Evolutionary conservation across 2,888 invertebrate species (phyloP).

Genomic region (Spisula subtruncata): DNA sequence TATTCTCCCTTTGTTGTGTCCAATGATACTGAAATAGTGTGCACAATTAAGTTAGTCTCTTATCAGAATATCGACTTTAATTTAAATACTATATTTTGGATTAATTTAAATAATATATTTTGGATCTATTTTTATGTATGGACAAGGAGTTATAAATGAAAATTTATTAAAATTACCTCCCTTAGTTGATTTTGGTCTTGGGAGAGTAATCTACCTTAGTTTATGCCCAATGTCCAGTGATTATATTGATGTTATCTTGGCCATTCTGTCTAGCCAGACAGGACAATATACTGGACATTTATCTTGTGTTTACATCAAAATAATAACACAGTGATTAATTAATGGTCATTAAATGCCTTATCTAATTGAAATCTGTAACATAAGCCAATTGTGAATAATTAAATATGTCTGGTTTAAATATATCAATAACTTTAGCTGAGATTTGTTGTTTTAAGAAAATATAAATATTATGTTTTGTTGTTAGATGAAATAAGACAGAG

Average conservation of each 20-base stretch:
- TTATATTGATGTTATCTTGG: slow-evolving; percentile 7
- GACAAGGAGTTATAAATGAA: too few species aligned
- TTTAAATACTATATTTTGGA: too few species aligned
- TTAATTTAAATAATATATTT: too few species aligned
- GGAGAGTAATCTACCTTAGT: not conserved
- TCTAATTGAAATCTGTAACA: slow-evolving; percentile 10
- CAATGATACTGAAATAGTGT: too few species aligned
- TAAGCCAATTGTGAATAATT: slow-evolving; percentile 9
- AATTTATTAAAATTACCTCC: not conserved
- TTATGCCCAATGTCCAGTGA: not conserved
- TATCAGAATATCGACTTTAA: too few species aligned
- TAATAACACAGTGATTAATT: slow-evolving; percentile 36
- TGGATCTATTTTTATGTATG: too few species aligned
- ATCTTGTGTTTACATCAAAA: slow-evolving; percentile 33
- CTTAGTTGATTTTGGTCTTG: not conserved
- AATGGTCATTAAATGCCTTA: slow-evolving; percentile 36
- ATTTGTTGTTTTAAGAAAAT: too few species aligned
- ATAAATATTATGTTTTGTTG: too few species aligned
- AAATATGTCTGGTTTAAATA: not conserved
- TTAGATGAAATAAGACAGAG: not conserved
- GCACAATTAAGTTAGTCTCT: too few species aligned
- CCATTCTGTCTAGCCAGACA: not conserved
- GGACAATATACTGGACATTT: not conserved
- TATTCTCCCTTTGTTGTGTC: too few species aligned
- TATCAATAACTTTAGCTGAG: not conserved